These are phyloP conservation scores for Mantis religiosa DNA, from an alignment of 2,888 invertebrate genomes.

Conservation along the genomic window DNA sequence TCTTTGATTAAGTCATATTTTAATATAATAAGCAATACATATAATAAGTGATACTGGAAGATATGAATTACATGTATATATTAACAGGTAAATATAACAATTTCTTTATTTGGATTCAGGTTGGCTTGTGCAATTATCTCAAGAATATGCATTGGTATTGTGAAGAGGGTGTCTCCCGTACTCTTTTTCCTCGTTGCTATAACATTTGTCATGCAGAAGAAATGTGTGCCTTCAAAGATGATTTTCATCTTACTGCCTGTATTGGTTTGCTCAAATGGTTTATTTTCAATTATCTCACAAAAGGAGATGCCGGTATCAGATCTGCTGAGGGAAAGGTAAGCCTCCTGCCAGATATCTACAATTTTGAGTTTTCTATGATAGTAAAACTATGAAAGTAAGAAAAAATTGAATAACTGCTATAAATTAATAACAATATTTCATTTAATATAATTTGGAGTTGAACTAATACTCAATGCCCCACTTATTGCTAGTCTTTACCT, in stretches of 20 bases:
- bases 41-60: no score
- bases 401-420: not conserved
- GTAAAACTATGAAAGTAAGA: not conserved
- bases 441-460: no score
- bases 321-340: constrained; percentile 35
- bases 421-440: not conserved
- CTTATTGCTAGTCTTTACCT: no score
- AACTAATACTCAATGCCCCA: no score
- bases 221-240: constrained; percentile 77
- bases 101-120: constrained; percentile 37
- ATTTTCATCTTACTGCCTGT: constrained; percentile 86
- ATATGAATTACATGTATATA: no score
- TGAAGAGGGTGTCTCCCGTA: constrained; percentile 72
- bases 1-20: no score
- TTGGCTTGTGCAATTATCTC: constrained; percentile 69
- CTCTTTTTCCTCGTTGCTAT: constrained; percentile 84
- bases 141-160: constrained; percentile 83
- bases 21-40: no score
- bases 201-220: constrained; percentile 78
- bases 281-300: constrained; percentile 52
- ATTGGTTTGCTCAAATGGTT: constrained; percentile 78
- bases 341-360: not conserved
- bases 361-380: not conserved
- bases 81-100: no score
- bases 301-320: constrained; percentile 49